A percentile compares a stretch with the other conserved stretches of the same genome.
These are phyloP conservation scores for Drosophila hydei DNA, from an alignment of 1,140 invertebrate species.

Conservation along the genomic window DNA sequence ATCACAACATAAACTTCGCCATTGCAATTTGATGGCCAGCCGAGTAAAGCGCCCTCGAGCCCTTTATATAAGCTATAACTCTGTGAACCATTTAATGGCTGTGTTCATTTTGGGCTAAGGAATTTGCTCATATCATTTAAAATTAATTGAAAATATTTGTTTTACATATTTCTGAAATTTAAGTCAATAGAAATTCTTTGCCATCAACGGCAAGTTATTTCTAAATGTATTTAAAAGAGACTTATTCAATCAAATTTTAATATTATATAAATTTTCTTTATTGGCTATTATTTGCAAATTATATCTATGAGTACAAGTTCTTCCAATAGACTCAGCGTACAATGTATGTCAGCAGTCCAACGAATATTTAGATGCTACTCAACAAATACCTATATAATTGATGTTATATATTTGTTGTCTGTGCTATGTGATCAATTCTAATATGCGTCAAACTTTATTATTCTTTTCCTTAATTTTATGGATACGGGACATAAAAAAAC, in stretches of 20 bases:
- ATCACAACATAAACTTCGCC: slow-evolving; percentile 41
- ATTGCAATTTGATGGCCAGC: slow-evolving; percentile 10
- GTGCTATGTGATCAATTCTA: too few species aligned
- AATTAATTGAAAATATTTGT: slow-evolving; percentile 11
- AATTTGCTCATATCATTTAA: slow-evolving; percentile 5
- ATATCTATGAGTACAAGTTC: too few species aligned
- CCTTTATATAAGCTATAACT: slow-evolving; percentile 8
- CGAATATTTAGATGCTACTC: too few species aligned
- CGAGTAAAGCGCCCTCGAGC: slow-evolving; percentile 7
- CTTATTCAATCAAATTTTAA: too few species aligned
- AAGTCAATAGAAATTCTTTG: neutral
- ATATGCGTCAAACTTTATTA: neutral
- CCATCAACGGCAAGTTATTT: neutral
- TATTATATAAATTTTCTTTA: too few species aligned
- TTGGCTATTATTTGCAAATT: too few species aligned
- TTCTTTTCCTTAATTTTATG: slow-evolving; percentile 13
- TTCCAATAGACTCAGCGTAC: too few species aligned
- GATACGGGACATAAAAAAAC: slow-evolving; percentile 10
- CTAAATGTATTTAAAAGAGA: neutral
- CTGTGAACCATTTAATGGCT: neutral
- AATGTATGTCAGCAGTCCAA: too few species aligned
- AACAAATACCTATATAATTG: neutral
- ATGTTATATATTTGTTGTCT: too few species aligned
- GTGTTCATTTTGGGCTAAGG: slow-evolving; percentile 3
- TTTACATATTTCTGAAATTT: neutral